Evolutionary conservation across 2,113 vertebrate genomes (phyloP).

Genomic region (Nothocercus julius): DNA sequence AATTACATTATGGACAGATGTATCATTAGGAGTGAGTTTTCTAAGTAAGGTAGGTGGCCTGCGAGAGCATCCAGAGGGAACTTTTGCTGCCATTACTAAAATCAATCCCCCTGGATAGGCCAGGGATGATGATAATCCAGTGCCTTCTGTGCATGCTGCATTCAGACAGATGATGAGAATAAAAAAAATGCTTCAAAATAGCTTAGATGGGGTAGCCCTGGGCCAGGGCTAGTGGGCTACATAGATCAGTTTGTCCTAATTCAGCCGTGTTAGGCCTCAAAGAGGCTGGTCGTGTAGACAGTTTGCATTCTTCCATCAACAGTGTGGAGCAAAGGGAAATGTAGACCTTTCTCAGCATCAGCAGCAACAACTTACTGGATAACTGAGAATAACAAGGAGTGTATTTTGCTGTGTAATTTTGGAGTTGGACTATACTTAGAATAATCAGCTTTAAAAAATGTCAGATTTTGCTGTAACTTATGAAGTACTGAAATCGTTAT

Average conservation of each 20-base stretch:
- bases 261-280: rapidly evolving
- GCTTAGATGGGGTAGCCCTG: rapidly evolving
- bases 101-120: rapidly evolving
- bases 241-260: background rate
- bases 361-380: background rate
- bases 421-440: background rate
- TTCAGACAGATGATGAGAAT: background rate
- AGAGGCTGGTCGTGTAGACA: background rate
- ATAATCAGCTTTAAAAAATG: background rate
- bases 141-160: rapidly evolving
- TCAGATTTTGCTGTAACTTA: background rate
- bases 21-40: background rate
- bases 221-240: background rate
- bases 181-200: background rate
- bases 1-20: background rate
- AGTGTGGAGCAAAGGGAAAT: background rate
- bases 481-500: background rate
- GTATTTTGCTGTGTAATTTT: background rate
- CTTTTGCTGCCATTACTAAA: background rate
- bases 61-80: background rate
- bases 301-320: background rate
- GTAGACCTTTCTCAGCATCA: background rate
- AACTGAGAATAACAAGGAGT: background rate
- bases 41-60: background rate
- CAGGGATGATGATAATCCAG: background rate